These are phyloP conservation scores for Spodoptera littoralis DNA, from an alignment of 2,888 invertebrate genomes.

Conservation along the genomic window DNA sequence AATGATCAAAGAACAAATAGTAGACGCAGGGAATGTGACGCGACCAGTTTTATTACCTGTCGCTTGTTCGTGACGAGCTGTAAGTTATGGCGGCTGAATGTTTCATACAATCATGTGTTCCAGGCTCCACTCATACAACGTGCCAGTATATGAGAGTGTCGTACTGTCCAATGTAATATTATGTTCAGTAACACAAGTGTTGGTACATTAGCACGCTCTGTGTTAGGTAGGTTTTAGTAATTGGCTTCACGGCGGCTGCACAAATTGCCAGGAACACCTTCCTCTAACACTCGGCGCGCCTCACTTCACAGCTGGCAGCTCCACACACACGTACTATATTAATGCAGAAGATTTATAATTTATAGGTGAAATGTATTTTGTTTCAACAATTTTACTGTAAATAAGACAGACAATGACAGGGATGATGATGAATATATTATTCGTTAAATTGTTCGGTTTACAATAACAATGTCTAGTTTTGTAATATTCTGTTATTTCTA, in stretches of 20 bases:
- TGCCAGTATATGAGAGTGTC: too few relatives aligned
- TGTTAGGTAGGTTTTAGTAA: constrained; percentile 45
- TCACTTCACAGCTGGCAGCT: constrained; percentile 33
- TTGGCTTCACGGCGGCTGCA: constrained; percentile 52
- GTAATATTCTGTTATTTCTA: too few relatives aligned
- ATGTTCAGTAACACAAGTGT: not conserved
- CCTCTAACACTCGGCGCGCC: constrained; percentile 44
- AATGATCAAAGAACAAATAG: constrained; percentile 29
- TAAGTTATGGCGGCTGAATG: constrained; percentile 4
- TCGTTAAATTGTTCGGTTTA: too few relatives aligned
- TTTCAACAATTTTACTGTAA: too few relatives aligned
- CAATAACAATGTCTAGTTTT: too few relatives aligned
- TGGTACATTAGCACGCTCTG: constrained; percentile 12
- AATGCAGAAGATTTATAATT: constrained; percentile 5
- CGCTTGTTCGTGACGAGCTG: constrained; percentile 14
- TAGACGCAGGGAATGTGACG: constrained; percentile 21
- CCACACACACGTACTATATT: not conserved
- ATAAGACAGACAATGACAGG: too few relatives aligned
- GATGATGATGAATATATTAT: too few relatives aligned
- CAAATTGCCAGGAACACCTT: constrained; percentile 46
- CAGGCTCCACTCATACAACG: not conserved
- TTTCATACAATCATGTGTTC: not conserved
- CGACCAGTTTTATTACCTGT: constrained; percentile 29
- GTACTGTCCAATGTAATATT: too few relatives aligned
- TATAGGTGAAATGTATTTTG: too few relatives aligned